Evolutionary conservation across 2,113 vertebrate genomes (phyloP).

Genomic region (Antidorcas marsupialis): DNA sequence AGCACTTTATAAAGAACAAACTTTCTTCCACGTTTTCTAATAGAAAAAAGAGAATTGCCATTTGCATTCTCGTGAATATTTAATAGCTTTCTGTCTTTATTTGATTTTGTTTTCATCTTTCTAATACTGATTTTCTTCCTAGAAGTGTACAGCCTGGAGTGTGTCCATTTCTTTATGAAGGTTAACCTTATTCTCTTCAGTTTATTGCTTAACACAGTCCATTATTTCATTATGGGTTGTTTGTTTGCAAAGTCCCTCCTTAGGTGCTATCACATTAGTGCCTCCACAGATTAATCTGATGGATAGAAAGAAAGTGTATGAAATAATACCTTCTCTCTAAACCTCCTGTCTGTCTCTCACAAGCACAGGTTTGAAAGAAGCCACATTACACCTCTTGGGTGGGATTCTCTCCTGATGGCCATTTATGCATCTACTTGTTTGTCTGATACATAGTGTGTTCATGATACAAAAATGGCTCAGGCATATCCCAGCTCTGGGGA

Average conservation of each 20-base stretch:
- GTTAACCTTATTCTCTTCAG: slow-evolving; percentile 57
- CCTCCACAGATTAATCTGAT: background rate
- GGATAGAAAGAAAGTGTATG: background rate
- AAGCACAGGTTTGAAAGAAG: background rate
- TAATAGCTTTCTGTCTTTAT: slow-evolving; percentile 64
- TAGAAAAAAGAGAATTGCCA: background rate
- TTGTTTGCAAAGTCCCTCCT: background rate
- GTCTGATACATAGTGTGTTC: background rate
- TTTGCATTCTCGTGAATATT: slow-evolving; percentile 19
- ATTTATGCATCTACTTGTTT: background rate
- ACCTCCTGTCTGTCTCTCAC: background rate
- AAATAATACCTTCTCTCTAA: background rate
- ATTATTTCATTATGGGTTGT: background rate
- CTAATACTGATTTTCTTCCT: slow-evolving; percentile 61
- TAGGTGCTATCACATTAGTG: background rate
- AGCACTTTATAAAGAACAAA: background rate
- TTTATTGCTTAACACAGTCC: slow-evolving; percentile 36
- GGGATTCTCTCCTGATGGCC: background rate
- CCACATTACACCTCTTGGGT: background rate
- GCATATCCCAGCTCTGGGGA: too few species aligned
- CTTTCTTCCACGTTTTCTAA: background rate
- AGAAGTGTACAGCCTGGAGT: slow-evolving; percentile 33
- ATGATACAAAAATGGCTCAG: background rate
- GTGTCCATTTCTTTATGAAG: slow-evolving; percentile 5
- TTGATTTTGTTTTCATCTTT: slow-evolving; percentile 69